Evolutionary conservation across 2,888 invertebrate species (phyloP).

Genomic region (Macroteleia sp.): DNA sequence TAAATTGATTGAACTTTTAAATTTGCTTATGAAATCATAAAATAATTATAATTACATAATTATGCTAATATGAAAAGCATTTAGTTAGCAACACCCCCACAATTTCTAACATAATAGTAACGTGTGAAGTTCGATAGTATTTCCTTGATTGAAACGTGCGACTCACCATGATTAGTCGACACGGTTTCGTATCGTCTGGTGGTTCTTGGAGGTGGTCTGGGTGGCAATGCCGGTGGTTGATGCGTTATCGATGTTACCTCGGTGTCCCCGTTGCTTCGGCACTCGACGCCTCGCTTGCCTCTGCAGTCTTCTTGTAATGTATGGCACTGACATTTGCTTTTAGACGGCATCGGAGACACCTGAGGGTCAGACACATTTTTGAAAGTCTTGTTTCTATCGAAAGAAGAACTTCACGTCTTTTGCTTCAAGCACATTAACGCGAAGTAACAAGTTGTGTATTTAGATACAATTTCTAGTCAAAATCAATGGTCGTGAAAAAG

Average conservation of each 20-base stretch:
- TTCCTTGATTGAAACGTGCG: slow-evolving; percentile 11
- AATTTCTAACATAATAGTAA: no score
- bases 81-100: no score
- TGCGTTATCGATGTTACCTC: slow-evolving; percentile 78
- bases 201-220: slow-evolving; percentile 81
- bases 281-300: slow-evolving; percentile 74
- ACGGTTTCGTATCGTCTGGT: slow-evolving; percentile 78
- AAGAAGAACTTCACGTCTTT: slow-evolving; percentile 31
- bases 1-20: no score
- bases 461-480: no score
- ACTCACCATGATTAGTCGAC: slow-evolving; percentile 78
- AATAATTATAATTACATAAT: no score
- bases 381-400: slow-evolving; percentile 26
- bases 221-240: slow-evolving; percentile 81
- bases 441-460: slow-evolving; percentile 44
- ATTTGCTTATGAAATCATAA: no score
- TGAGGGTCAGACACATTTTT: slow-evolving; percentile 63
- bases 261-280: slow-evolving; percentile 74
- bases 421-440: slow-evolving; percentile 11
- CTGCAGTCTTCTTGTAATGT: slow-evolving; percentile 74
- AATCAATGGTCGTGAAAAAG: no score
- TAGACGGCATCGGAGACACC: slow-evolving; percentile 69
- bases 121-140: slow-evolving; percentile 19
- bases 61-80: no score
- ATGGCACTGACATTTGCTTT: slow-evolving; percentile 81